Conservation (phyloP, 2,888 invertebrate species). For the Drosophila helvetica region DNA sequence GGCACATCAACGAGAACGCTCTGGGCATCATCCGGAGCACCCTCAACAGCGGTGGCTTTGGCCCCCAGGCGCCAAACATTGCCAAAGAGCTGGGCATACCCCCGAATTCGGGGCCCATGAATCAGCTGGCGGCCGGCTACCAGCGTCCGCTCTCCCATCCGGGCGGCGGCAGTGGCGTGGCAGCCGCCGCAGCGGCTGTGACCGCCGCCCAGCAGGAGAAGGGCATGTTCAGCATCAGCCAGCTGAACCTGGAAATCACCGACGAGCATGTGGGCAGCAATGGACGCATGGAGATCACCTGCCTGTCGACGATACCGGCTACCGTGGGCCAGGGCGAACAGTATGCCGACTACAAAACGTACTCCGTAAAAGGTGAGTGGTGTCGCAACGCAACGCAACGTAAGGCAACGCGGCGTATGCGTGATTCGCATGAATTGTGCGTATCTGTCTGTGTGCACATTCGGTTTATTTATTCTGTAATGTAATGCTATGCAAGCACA, state of each 20-base stretch:
- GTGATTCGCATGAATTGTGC: conserved; percentile 61
- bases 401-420: conserved; percentile 26
- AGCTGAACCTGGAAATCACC: conserved; percentile 89
- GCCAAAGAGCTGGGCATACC: conserved; percentile 81
- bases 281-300: conserved; percentile 89
- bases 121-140: conserved; percentile 79
- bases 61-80: conserved; percentile 79
- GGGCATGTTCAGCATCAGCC: conserved; percentile 86
- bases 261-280: conserved; percentile 89
- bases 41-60: conserved; percentile 80
- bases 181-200: conserved; percentile 81
- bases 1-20: conserved; percentile 81
- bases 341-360: conserved; percentile 90
- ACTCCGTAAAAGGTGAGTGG: conserved; percentile 89
- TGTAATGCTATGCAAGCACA: conserved; percentile 59
- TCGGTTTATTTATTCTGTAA: conserved; percentile 40
- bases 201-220: conserved; percentile 80
- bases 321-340: conserved; percentile 89
- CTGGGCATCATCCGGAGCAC: conserved; percentile 81
- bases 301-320: conserved; percentile 91
- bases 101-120: conserved; percentile 82
- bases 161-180: conserved; percentile 81
- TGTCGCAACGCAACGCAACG: conserved; percentile 5
- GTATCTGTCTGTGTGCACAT: conserved; percentile 12
- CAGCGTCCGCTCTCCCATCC: conserved; percentile 78